These are phyloP conservation scores for Syngnathoides biaculeatus DNA, from an alignment of 2,113 vertebrate species.

Conservation along the genomic window DNA sequence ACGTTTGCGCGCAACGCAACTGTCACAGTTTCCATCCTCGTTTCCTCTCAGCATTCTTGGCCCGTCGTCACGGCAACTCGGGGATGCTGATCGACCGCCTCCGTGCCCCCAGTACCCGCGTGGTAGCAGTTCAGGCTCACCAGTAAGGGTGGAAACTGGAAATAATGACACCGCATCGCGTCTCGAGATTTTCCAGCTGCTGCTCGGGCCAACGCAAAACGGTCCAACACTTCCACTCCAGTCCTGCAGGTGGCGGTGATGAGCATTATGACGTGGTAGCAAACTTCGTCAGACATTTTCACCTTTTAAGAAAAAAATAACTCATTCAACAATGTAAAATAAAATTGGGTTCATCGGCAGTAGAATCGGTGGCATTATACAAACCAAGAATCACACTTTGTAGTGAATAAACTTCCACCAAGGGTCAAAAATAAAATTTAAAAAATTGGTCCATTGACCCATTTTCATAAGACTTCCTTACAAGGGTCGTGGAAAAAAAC, in stretches of 20 bases:
- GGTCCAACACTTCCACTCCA: background rate
- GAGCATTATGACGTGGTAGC: background rate
- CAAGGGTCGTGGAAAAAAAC: too few relatives aligned
- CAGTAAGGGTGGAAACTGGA: background rate
- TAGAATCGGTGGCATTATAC: too few relatives aligned
- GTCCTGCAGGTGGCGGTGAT: background rate
- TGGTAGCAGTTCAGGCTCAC: background rate
- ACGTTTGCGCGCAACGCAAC: background rate
- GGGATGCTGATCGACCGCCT: conserved; percentile 14
- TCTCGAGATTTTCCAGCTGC: too few relatives aligned
- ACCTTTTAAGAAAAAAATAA: too few relatives aligned
- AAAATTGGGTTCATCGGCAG: too few relatives aligned
- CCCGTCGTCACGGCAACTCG: background rate
- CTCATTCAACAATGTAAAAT: too few relatives aligned
- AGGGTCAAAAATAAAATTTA: too few relatives aligned
- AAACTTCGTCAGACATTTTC: too few relatives aligned
- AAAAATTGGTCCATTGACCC: too few relatives aligned
- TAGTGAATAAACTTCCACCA: too few relatives aligned
- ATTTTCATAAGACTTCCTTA: background rate
- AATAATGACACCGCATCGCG: background rate
- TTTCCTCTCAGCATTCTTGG: conserved; percentile 23
- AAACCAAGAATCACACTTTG: too few relatives aligned
- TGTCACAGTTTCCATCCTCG: conserved; percentile 28
- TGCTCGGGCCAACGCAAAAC: too few relatives aligned
- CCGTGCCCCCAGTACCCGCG: background rate